These are phyloP conservation scores for Pseudochaenichthys georgianus DNA, from an alignment of 2,797 vertebrate genomes.

Conservation along the genomic window DNA sequence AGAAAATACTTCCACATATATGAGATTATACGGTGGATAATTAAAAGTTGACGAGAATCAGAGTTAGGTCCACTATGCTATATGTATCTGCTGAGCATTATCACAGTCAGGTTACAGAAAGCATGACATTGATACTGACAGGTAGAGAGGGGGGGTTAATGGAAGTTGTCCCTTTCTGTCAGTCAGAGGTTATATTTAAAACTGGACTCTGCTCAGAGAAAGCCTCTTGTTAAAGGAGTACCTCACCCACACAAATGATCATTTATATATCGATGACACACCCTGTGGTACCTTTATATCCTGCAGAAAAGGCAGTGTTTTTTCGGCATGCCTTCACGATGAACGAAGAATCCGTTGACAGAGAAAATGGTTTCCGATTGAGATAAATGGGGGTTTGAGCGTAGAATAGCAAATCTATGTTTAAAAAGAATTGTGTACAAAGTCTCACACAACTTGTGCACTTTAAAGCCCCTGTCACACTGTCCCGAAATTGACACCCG, in stretches of 20 bases:
- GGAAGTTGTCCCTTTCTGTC: constrained; percentile 23
- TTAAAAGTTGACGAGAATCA: background rate
- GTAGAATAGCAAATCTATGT: too few relatives aligned
- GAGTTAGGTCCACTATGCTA: background rate
- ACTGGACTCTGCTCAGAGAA: background rate
- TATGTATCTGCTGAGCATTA: constrained; percentile 11
- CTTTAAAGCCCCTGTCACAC: too few relatives aligned
- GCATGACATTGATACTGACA: constrained; percentile 10
- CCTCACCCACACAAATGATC: background rate
- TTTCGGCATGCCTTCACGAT: too few relatives aligned
- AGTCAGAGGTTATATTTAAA: constrained; percentile 12
- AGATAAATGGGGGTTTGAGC: too few relatives aligned
- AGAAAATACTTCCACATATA: background rate
- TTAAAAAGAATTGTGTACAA: too few relatives aligned
- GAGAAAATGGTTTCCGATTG: too few relatives aligned
- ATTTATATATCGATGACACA: background rate
- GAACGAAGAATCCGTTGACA: too few relatives aligned
- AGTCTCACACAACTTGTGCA: too few relatives aligned
- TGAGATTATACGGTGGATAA: background rate
- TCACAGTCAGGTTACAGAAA: constrained; percentile 15
- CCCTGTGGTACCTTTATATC: too few relatives aligned
- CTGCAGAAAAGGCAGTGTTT: too few relatives aligned
- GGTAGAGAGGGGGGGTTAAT: constrained; percentile 23
- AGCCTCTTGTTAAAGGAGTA: constrained; percentile 4
- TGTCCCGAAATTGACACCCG: too few relatives aligned